Conservation (phyloP, 2,888 invertebrate genomes). For the Drosophila testacea region DNA sequence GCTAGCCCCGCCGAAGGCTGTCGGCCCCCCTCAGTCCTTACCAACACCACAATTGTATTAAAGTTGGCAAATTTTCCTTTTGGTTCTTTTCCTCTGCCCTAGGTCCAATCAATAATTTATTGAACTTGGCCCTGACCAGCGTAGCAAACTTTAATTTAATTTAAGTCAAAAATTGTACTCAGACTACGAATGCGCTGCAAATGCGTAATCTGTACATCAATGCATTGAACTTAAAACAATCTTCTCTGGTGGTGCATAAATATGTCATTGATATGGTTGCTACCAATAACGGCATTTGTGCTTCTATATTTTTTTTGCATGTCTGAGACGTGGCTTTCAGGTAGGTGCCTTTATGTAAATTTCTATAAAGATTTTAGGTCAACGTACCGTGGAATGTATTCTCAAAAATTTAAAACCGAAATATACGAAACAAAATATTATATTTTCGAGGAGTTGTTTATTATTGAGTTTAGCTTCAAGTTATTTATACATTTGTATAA, state of each 20-base stretch:
- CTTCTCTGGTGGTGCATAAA: slow-evolving; percentile 50
- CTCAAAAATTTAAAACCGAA: background rate
- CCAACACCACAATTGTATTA: slow-evolving; percentile 47
- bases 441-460: too few relatives aligned
- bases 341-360: slow-evolving; percentile 49
- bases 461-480: too few relatives aligned
- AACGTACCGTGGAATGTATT: background rate
- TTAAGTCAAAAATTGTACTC: slow-evolving; percentile 1
- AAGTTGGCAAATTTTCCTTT: slow-evolving; percentile 43
- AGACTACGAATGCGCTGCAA: background rate
- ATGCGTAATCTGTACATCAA: slow-evolving; percentile 34
- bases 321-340: slow-evolving; percentile 59
- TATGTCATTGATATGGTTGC: slow-evolving; percentile 51
- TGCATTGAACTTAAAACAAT: slow-evolving; percentile 60
- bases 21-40: background rate
- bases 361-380: slow-evolving; percentile 29
- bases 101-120: slow-evolving; percentile 65
- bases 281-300: slow-evolving; percentile 3
- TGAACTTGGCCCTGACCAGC: slow-evolving; percentile 49
- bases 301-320: slow-evolving; percentile 41
- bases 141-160: slow-evolving; percentile 25
- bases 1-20: slow-evolving; percentile 33
- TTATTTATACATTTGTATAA: too few relatives aligned
- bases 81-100: background rate
- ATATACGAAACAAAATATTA: background rate